Base-by-base conservation (phyloP, 2,113 vertebrate genomes). In the Zapornia atra region DNA sequence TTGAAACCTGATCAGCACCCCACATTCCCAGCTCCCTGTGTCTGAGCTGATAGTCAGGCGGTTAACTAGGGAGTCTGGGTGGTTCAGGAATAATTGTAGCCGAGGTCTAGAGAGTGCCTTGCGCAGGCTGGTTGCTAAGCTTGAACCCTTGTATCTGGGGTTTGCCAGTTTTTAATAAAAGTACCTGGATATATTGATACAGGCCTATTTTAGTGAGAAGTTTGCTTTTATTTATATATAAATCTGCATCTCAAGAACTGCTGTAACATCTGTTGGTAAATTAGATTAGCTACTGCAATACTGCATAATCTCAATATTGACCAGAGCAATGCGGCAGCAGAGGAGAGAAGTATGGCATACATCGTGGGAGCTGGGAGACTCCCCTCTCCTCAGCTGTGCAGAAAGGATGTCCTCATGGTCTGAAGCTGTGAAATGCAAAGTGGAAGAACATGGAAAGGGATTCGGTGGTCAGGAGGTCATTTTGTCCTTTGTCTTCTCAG, bases 391-490 rank as follows among this genome's bases (percentile, higher is more conserved):
- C 73, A 51, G 5, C 40, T 33, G 18, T 33, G 56, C 33, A 72
- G 53, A 79, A 78, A 50, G 33, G 12, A 42, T 64, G 33, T 42
- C 26, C 31, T 57, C 22, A 11, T 42, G 24, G 24, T 93, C 57
- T 80, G 63, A 88, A 72, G 14, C 51, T 85, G n/a, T 54, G 70
- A 91, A 92, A 81, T 59, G 59, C 28, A 51, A 72, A 63, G 28
- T 46, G 36, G 51, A 68, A 63, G 79, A 80, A 34, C 33, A 19
- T 15, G 25, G 48, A 72, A 90, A 21, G 38, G 33, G 10, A 56
- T 42, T 28, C 13, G 9, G 7, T 5, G 7, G 2, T 2, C 1
- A 34, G 3, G 6, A 9, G 5, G 9, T 59, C 15, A 40, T 88
- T 75, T 53, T 73, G 50, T 46, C 44, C 19, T 61, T 71, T 83